Evolutionary conservation across 2,113 vertebrate species (phyloP).

Genomic region (Oryzias javanicus): DNA sequence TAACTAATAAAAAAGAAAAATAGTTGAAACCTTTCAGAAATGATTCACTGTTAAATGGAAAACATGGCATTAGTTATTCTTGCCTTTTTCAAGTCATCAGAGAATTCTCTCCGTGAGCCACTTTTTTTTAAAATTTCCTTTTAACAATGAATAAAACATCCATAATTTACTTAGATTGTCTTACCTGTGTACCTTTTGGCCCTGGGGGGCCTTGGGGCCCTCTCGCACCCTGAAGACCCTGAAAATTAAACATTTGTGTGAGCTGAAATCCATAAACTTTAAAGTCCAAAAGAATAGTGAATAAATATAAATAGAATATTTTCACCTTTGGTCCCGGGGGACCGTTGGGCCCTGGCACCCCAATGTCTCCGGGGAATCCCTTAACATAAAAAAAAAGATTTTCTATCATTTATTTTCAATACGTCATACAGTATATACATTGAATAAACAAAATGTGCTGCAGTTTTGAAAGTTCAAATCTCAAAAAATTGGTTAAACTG

Average conservation of each 20-base stretch:
- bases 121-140: slow-evolving; percentile 32
- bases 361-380: slow-evolving; percentile 99
- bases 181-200: slow-evolving; percentile 90
- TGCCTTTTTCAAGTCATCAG: slow-evolving; percentile 5
- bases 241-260: slow-evolving; percentile 28
- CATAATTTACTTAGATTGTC: background rate
- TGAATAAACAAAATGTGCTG: too few species aligned
- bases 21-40: slow-evolving; percentile 15
- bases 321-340: slow-evolving; percentile 90
- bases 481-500: too few species aligned
- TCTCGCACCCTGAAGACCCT: slow-evolving; percentile 88
- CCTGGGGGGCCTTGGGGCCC: slow-evolving; percentile 87
- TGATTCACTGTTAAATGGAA: slow-evolving; percentile 20
- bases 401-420: too few species aligned
- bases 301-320: background rate
- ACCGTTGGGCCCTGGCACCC: slow-evolving; percentile 91
- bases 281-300: background rate
- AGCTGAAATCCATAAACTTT: background rate
- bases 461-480: too few species aligned
- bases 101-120: slow-evolving; percentile 27
- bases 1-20: background rate
- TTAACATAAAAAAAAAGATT: slow-evolving; percentile 35
- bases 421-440: too few species aligned
- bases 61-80: slow-evolving; percentile 2
- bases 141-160: background rate